Evolutionary conservation across 53 echinoderm and acorn worm species (phyloP).

Genomic region (Patiria pectinifera): DNA sequence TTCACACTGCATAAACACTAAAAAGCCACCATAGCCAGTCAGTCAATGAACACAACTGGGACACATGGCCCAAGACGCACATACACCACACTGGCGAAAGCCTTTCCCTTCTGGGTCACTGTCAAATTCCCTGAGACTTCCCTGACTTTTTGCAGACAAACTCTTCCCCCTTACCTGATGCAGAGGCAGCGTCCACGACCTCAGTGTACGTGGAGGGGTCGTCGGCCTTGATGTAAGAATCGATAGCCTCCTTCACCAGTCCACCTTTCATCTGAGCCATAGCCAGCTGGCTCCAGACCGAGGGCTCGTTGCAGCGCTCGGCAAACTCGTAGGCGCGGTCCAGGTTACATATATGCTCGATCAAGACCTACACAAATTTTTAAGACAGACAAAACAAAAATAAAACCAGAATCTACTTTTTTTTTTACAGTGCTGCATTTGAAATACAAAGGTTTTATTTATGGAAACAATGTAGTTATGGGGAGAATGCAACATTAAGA

Average conservation of each 20-base stretch:
- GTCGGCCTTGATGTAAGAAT: slow-evolving; percentile 99
- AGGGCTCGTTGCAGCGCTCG: slow-evolving; percentile 97
- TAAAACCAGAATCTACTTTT: background rate
- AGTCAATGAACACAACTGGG: too few relatives aligned
- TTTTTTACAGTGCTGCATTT: background rate
- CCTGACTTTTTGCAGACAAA: too few relatives aligned
- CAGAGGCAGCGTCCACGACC: slow-evolving; percentile 90
- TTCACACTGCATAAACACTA: too few relatives aligned
- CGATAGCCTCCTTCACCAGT: slow-evolving; percentile 98
- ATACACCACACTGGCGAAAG: too few relatives aligned
- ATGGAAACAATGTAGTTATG: too few relatives aligned
- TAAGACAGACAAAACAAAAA: background rate
- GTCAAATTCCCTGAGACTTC: too few relatives aligned
- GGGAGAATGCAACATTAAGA: too few relatives aligned
- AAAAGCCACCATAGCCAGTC: too few relatives aligned
- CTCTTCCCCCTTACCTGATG: slow-evolving; percentile 86
- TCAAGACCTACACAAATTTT: slow-evolving; percentile 75
- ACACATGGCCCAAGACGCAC: too few relatives aligned
- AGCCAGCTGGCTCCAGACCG: slow-evolving; percentile 99
- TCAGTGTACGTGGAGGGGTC: slow-evolving; percentile 99
- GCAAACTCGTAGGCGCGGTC: slow-evolving; percentile 99
- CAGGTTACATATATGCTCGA: slow-evolving; percentile 97
- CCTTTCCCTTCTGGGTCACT: too few relatives aligned
- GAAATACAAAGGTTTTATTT: too few relatives aligned
- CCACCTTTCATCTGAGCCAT: slow-evolving; percentile 95